Conservation (phyloP, 2,888 invertebrate genomes). For the Limenitis camilla region DNA sequence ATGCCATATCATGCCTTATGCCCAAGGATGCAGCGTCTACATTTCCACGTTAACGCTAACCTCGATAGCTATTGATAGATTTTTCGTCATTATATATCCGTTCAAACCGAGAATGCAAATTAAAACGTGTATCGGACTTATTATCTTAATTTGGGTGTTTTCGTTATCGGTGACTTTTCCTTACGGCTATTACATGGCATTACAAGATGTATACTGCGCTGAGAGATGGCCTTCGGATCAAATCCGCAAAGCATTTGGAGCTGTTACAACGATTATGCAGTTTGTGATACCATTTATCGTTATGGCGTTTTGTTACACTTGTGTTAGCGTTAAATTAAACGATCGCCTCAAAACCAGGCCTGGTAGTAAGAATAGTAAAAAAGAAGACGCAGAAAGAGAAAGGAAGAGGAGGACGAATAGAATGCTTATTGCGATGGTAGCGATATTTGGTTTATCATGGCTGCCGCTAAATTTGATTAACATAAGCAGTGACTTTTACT, state of each 20-base stretch:
- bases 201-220: constrained; percentile 75
- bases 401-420: constrained; percentile 87
- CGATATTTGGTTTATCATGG: constrained; percentile 92
- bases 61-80: constrained; percentile 94
- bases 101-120: constrained; percentile 88
- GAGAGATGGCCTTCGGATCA: constrained; percentile 87
- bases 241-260: constrained; percentile 82
- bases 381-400: constrained; percentile 86
- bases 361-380: constrained; percentile 81
- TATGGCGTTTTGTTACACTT: constrained; percentile 89
- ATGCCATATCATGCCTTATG: constrained; percentile 90
- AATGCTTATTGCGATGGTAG: constrained; percentile 94
- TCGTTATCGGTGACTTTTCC: constrained; percentile 87
- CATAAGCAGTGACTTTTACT: constrained; percentile 80
- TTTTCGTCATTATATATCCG: constrained; percentile 92
- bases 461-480: constrained; percentile 87
- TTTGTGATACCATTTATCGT: constrained; percentile 90
- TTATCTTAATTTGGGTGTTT: constrained; percentile 87
- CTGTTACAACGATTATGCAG: constrained; percentile 86
- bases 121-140: constrained; percentile 82
- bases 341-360: constrained; percentile 83
- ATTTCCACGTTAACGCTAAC: constrained; percentile 92
- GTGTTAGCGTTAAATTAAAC: constrained; percentile 84
- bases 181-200: constrained; percentile 86
- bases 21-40: constrained; percentile 91